Evolutionary conservation across 2,113 vertebrate genomes (phyloP), one percentile per base, ranked within the genome.

Genomic region (Daphoenositta chrysoptera): DNA sequence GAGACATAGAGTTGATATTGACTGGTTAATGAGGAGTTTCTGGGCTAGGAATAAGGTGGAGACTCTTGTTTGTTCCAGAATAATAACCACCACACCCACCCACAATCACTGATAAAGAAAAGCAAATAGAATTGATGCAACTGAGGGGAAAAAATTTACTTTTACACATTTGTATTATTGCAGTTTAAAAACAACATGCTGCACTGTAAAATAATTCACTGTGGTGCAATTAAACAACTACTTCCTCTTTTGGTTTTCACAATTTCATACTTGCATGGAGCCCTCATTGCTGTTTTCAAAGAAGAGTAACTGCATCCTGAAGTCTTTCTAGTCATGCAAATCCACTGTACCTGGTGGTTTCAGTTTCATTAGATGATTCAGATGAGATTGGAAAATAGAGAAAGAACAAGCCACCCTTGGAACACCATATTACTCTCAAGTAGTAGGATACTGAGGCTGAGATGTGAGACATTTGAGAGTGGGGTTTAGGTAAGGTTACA

Each of bases 241-340:
- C 30, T 44, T 56, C 20, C 26, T 47, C 33, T 61, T 87, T 93
- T 90, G 5, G 83, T 90, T 97, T 95, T 87, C 31, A 10, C 53
- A 82, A 19, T 94, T 82, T 95, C 93, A 48, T 28, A 82, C 60
- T 70, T 96, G 31, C 44, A 72, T 39, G 24, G 39, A 95, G 31
- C 42, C 22, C 21, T 53, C 50, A 42, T 24, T 73, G 40, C 51
- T 89, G 28, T 66, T 96, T 97, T 95, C 33, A 89, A 88, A 94
- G 78, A 92, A 78, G 82, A 96, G 90, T 95, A 95, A 88, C 33
- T 73, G 47, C 40, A 64, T 95, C 61, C 66, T 89, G 60, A 94
- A 92, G 66, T 61, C 44, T 94, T 96, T 95, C 89, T 96, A 96
- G 93, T 96, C 13, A 91, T 70, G 54, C 56, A 94, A 95, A 96